Base-by-base conservation (phyloP, 2,888 invertebrate genomes). In the Nephrocerus scutellatus region DNA sequence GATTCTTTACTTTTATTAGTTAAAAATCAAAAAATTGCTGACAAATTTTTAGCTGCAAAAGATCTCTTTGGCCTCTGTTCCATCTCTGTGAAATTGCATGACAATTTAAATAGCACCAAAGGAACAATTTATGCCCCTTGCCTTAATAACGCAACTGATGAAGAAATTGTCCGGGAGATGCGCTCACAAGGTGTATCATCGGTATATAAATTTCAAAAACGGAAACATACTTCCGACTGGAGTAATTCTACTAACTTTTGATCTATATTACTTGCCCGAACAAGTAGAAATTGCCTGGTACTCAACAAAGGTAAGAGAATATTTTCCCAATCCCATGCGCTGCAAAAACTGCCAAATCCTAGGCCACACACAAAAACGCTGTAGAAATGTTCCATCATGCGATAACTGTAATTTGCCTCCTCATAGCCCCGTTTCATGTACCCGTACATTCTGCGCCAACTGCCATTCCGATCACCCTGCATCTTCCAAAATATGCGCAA, bases 321-420 rank as follows among this genome's bases (percentile, higher is more conserved):
- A 43, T 15, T 38, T 49, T 15, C 46, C 44, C 2, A 46, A 47
- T 21, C 41, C 38, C 13, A 49, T 47, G 47, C 34, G 44, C 7
- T 43, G 44, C 34, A 38, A 39, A 32, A 37, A 35, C 8, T 46
- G 48, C 33, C 46, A 46, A 36, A 10, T 19, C 8, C 36, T 46
- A 9, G 46, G 46, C 5, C 42, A 44, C 30, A 44, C 44, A 12
- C n/a, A 12, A 2, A 44, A 46, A 32, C 31, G 30, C 14, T 46
- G 38, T 23, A 46, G 30, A 8, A 29, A 23, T 14, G 20, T 10
- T 7, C 13, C 37, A 2, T 23, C 9, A 24, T 41, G 36, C 10
- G 38, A 35, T 6, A 10, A 23, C 10, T 41, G 43, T 6, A 36
- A 26, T 23, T 33, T 41, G 1, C 37, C 36, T 10, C 33, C 31